Base-by-base conservation (phyloP, 2,113 vertebrate species). In the Archilochus colubris region DNA sequence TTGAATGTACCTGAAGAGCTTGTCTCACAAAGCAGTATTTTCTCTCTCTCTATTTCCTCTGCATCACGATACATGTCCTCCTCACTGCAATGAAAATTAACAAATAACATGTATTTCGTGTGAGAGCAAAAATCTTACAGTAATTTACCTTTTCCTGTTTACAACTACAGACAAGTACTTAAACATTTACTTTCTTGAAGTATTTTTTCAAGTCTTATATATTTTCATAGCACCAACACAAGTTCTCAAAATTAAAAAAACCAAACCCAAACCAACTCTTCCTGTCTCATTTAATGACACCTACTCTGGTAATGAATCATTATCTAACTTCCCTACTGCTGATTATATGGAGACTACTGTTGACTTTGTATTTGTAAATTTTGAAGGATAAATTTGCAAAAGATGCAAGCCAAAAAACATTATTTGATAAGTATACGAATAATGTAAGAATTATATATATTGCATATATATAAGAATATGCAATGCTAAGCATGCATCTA, bases 21-120 rank as follows among this genome's bases (percentile, higher is more conserved):
- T 53, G 61, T 96, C 94, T 97, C 96, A 96, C n/a, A 82, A 88
- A 94, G 94, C 11, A 96, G 28, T 38, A 94, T 91, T 86, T 96
- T 98, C 54, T 98, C 98, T 95, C 98, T 98, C 93, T 98, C 96
- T 95, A 98, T 98, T 97, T 98, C 97, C 93, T 98, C 97, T 95
- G 97, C 98, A 30, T 97, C 97, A 80, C 97, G 97, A 95, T 98
- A 98, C 89, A 98, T 92, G 93, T 98, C 98, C 94, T 98, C 97
- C 89, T 98, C 97, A 2, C 98, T 98, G 94, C 89, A 98, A 94
- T 44, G 92, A 97, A 91, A 97, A 92, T 14, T 68, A 86, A 64
- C 55, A 73, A n/a, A 38, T 91, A 94, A 70, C 31, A 44, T 7
- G 31, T 5, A 46, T 4, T 30, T 82, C 33, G 77, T 3, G 5